Conservation (phyloP, 2,888 invertebrate genomes). For the Microlaimidae sp. region DNA sequence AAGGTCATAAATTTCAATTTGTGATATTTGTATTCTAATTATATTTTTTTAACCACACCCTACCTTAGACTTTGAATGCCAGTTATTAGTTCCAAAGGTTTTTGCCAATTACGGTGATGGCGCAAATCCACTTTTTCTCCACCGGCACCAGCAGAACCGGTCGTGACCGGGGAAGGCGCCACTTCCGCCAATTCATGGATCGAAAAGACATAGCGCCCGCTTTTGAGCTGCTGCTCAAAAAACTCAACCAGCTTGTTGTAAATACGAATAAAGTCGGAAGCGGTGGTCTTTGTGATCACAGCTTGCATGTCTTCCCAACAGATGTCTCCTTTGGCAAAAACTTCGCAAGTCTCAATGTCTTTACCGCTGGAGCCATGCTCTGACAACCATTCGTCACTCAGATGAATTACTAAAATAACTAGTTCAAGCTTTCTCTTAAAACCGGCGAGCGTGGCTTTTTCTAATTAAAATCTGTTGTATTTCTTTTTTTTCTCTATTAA, state of each 20-base stretch:
- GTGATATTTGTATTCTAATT: too few relatives aligned
- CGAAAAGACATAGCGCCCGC: slow-evolving; percentile 69
- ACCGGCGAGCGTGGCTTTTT: too few relatives aligned
- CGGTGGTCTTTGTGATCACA: slow-evolving; percentile 88
- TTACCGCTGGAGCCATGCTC: too few relatives aligned
- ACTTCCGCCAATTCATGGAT: not conserved
- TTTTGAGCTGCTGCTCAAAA: slow-evolving; percentile 91
- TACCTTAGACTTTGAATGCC: not conserved
- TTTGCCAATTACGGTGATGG: slow-evolving; percentile 1
- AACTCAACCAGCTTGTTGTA: slow-evolving; percentile 88
- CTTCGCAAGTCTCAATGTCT: too few relatives aligned
- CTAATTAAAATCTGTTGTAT: too few relatives aligned
- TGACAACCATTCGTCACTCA: too few relatives aligned
- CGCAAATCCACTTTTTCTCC: not conserved
- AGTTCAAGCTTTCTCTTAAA: too few relatives aligned
- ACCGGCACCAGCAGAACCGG: not conserved
- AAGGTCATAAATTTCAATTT: too few relatives aligned
- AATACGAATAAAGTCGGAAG: slow-evolving; percentile 89
- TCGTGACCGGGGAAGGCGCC: not conserved
- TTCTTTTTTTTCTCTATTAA: too few relatives aligned
- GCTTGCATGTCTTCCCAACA: slow-evolving; percentile 90
- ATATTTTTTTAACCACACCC: too few relatives aligned
- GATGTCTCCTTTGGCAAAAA: too few relatives aligned
- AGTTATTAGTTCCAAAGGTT: not conserved
- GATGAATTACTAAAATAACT: too few relatives aligned